A percentile compares a stretch with the other conserved stretches of the same genome.
These are phyloP conservation scores for Dolichallabes microphthalmus DNA, from an alignment of 2,113 vertebrate species.

Conservation along the genomic window DNA sequence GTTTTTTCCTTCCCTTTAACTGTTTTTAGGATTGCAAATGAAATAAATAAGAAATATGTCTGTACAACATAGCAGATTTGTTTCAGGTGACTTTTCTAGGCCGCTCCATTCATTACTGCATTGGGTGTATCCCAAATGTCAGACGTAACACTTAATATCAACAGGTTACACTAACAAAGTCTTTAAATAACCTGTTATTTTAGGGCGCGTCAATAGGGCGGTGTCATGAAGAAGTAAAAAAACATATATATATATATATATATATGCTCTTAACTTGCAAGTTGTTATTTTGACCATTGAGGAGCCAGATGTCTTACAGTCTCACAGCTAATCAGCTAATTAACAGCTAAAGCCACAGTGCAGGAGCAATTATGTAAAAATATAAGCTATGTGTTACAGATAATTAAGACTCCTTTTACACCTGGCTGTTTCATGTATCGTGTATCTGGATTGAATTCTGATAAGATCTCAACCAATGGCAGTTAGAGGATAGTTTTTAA, in stretches of 20 bases:
- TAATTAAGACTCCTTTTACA: not conserved
- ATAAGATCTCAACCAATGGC: not conserved
- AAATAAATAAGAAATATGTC: not conserved
- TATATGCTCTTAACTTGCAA: not conserved
- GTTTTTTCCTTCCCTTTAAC: not conserved
- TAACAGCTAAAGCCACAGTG: not conserved
- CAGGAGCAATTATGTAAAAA: not conserved
- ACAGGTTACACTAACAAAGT: not conserved
- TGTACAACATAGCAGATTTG: not conserved
- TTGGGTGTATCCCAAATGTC: not conserved
- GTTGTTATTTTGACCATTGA: not conserved
- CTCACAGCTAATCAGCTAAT: not conserved
- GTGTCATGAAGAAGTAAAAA: not conserved
- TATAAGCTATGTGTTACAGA: not conserved
- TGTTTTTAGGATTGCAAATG: not conserved
- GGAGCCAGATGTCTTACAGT: not conserved
- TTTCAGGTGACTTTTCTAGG: slow-evolving; percentile 8
- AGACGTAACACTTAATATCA: not conserved
- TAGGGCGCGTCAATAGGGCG: not conserved
- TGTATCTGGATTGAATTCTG: not conserved
- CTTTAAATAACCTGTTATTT: not conserved
- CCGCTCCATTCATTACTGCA: not conserved
- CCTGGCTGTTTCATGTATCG: not conserved
- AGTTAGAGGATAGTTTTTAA: too few relatives aligned
- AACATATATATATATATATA: not conserved